Percentiles rank a stretch among this genome's conserved stretches.
These are phyloP conservation scores for Pseudomyrmex gracilis DNA, from an alignment of 1,140 invertebrate species.

Conservation along the genomic window DNA sequence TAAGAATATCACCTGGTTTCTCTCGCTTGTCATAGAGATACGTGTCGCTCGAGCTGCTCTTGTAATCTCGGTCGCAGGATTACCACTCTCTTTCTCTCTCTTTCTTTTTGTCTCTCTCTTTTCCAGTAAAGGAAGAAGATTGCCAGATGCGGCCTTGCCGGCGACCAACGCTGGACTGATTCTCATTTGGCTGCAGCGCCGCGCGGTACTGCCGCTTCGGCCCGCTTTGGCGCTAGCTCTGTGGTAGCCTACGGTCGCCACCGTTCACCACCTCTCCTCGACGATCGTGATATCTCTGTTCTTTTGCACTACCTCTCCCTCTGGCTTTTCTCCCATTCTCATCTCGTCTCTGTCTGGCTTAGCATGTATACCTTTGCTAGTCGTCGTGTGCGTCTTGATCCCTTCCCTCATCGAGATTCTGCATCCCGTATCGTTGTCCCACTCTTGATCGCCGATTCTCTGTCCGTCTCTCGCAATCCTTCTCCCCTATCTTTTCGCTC, in stretches of 20 bases:
- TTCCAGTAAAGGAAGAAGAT: constrained; percentile 30
- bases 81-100: not conserved
- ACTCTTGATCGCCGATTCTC: constrained; percentile 34
- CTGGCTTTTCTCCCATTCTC: not conserved
- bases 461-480: constrained; percentile 16
- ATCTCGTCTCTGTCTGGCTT: constrained; percentile 19
- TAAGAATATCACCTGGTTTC: constrained; percentile 21
- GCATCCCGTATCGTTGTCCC: constrained; percentile 42
- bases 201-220: constrained; percentile 71
- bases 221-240: constrained; percentile 74
- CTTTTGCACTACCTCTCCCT: not conserved
- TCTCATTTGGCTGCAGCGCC: constrained; percentile 82
- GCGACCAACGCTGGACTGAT: constrained; percentile 84
- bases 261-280: constrained; percentile 51
- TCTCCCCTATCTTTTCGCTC: not conserved
- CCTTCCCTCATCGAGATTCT: constrained; percentile 19
- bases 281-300: constrained; percentile 27
- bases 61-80: constrained; percentile 33
- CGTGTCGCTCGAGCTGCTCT: constrained; percentile 6
- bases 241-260: constrained; percentile 68
- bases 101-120: not conserved
- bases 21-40: not conserved
- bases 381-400: constrained; percentile 46
- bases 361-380: constrained; percentile 37
- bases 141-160: constrained; percentile 79